phyloP scores from a whole-genome alignment of 2,113 vertebrate genomes.

The Ailuropoda melanoleuca region DNA sequence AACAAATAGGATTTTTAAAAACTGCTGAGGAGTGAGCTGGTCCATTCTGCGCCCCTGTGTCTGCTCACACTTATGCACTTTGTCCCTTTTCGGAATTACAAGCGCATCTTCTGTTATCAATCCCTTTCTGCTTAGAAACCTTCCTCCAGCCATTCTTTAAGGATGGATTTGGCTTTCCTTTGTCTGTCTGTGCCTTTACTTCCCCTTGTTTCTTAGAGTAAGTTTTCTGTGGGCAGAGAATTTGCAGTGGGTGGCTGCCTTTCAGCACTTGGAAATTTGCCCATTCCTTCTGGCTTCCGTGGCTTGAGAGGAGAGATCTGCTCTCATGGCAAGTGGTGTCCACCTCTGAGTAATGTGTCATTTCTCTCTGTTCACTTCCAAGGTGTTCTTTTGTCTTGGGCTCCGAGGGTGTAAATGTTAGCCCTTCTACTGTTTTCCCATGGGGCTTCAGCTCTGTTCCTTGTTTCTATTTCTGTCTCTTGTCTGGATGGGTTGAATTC shows the following conservation, averaged over 20 bases:
- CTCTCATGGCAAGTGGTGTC: too few relatives aligned
- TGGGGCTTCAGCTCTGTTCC: background rate
- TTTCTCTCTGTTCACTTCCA: background rate
- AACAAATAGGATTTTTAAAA: background rate
- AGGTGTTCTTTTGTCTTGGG: background rate
- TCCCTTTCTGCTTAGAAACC: background rate
- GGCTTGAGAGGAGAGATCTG: background rate
- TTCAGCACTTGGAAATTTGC: background rate
- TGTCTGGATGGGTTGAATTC: background rate
- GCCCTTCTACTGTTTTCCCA: background rate
- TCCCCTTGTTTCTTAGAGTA: background rate
- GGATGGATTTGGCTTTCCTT: too few relatives aligned
- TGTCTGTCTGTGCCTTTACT: background rate
- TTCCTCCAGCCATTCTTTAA: background rate
- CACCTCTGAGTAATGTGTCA: rapidly evolving
- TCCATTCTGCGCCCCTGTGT: too few relatives aligned
- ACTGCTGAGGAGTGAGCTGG: background rate
- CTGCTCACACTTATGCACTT: background rate
- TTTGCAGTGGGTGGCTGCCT: too few relatives aligned
- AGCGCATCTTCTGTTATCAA: background rate
- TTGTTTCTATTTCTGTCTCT: background rate
- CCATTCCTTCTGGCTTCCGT: background rate
- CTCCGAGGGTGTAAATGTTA: background rate
- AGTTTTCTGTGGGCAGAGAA: background rate
- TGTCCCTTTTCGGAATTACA: background rate